Conservation (phyloP, 2,797 vertebrate species). For the Tragelaphus eurycerus region DNA sequence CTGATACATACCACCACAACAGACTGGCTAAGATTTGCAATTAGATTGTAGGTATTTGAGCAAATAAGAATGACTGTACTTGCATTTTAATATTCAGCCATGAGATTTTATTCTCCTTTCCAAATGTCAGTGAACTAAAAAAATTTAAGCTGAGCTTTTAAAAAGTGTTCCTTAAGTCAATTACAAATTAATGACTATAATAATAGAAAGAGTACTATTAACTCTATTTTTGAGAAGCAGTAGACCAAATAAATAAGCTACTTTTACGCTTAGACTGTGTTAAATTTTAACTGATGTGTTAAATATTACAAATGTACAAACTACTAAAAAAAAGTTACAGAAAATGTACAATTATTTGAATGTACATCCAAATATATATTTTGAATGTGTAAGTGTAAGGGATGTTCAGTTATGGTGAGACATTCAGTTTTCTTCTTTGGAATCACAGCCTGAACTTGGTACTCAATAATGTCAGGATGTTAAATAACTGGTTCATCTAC, state of each 20-base stretch:
- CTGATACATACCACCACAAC: neutral
- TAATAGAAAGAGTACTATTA: neutral
- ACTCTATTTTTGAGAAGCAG: neutral
- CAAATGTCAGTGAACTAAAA: neutral
- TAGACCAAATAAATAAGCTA: neutral
- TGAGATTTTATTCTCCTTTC: neutral
- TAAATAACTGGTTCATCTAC: neutral
- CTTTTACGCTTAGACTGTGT: neutral
- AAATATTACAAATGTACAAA: neutral
- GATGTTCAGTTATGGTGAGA: neutral
- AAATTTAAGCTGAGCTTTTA: neutral
- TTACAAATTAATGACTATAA: neutral
- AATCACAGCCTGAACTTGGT: neutral
- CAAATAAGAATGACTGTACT: neutral
- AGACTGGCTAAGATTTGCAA: neutral
- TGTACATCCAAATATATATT: neutral
- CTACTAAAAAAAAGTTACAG: neutral
- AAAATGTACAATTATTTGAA: neutral
- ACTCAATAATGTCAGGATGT: neutral
- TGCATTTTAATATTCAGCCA: constrained; percentile 7
- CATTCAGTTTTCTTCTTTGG: neutral
- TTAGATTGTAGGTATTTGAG: neutral
- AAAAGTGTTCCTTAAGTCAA: neutral
- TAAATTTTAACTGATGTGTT: neutral
- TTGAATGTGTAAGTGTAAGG: neutral